Base-by-base conservation (phyloP, 2,888 invertebrate species). In the Venusia cambrica region DNA sequence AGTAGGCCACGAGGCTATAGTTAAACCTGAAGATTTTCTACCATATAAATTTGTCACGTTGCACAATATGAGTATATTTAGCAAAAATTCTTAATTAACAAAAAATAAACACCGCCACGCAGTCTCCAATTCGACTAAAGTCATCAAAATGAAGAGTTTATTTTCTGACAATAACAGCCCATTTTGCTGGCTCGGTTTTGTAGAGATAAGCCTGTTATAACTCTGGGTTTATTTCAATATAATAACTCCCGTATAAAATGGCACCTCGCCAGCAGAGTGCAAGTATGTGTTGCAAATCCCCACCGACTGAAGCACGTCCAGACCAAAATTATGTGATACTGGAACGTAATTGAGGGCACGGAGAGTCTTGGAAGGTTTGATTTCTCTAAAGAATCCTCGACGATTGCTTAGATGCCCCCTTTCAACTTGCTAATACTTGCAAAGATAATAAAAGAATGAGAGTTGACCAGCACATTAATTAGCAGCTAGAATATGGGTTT, bases 171-270 rank as follows among this genome's bases (percentile, higher is more conserved):
- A 48, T 37, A 42, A 40, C 38, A 42, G 38, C 48, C 39, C 41
- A 48, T 48, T 45, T 48, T 42, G 41, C 36, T 48, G 44, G 48
- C 48, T 41, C 43, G 48, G 34, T 38, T 44, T 45, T 36, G 36
- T 44, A 28, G 43, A 46, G 51, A 51, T 51, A 51, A 48, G 50
- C 50, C 44, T 44, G 45, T 50, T 50, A 44, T 48, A 48, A 42
- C 45, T 44, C 41, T 26, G 36, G 33, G 39, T 51, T 45, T 45
- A 51, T 51, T 41, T 51, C 50, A 44, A 48, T 51, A 48, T 48
- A 46, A 51, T 51, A 48, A 48, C 48, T 46, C 38, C 43, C 38
- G 48, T 45, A 43, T 45, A 41, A 44, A 51, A 45, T 51, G 51
- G 51, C 51, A 45, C 32, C 11, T 9, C 36, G 51, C 51, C 51